phyloP scores from a whole-genome alignment of 2,888 invertebrate genomes.

The Eupithecia centaureata region DNA sequence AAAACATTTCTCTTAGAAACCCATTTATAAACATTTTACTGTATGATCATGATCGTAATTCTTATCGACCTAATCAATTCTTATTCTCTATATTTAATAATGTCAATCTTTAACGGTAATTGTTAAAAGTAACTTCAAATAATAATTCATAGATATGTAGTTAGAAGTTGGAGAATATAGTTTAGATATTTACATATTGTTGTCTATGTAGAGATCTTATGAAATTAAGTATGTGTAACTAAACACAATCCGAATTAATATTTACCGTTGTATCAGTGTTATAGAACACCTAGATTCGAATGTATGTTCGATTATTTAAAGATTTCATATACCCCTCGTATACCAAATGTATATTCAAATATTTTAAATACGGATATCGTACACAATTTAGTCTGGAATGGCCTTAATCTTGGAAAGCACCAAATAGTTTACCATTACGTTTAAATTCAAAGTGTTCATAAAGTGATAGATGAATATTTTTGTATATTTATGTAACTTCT shows the following conservation, averaged over 20 bases:
- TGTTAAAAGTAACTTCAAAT: slow-evolving; percentile 35
- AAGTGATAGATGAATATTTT: slow-evolving; percentile 82
- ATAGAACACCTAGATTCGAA: slow-evolving; percentile 26
- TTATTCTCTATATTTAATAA: slow-evolving; percentile 33
- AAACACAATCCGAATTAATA: slow-evolving; percentile 41
- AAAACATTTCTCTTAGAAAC: slow-evolving; percentile 65
- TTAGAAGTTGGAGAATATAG: slow-evolving; percentile 74
- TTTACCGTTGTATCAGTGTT: slow-evolving; percentile 28
- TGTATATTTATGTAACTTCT: slow-evolving; percentile 62
- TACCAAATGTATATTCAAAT: slow-evolving; percentile 30
- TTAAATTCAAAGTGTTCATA: slow-evolving; percentile 80
- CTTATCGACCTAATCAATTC: slow-evolving; percentile 33
- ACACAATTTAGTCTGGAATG: slow-evolving; percentile 37
- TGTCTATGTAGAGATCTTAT: slow-evolving; percentile 70
- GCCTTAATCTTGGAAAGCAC: slow-evolving; percentile 56
- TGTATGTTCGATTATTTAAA: slow-evolving; percentile 33
- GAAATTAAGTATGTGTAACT: slow-evolving; percentile 52
- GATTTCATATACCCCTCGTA: slow-evolving; percentile 32
- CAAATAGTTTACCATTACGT: slow-evolving; percentile 73
- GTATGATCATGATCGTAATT: slow-evolving; percentile 38
- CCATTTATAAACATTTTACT: slow-evolving; percentile 73
- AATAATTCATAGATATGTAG: slow-evolving; percentile 53
- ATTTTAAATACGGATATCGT: slow-evolving; percentile 30
- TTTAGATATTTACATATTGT: slow-evolving; percentile 58
- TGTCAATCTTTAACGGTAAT: slow-evolving; percentile 34